phyloP scores from a whole-genome alignment of 2,888 invertebrate genomes.

The Cheilosia pagana region DNA sequence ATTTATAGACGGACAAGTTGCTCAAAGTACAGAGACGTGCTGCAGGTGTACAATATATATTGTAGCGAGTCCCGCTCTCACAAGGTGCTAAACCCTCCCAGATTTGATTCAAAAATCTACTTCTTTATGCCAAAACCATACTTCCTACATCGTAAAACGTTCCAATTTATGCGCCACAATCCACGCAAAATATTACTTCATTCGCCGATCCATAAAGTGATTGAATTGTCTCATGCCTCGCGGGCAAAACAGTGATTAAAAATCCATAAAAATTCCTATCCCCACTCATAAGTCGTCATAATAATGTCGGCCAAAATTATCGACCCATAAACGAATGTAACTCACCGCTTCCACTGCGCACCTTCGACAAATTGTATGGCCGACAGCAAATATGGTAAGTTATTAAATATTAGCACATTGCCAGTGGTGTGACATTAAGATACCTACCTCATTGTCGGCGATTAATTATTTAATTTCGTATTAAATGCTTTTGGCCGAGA shows the following conservation, averaged over 20 bases:
- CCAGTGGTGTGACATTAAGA: conserved; percentile 72
- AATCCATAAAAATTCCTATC: conserved; percentile 68
- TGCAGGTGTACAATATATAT: background rate
- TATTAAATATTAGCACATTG: conserved; percentile 75
- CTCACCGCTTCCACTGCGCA: conserved; percentile 20
- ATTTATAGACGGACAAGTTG: conserved; percentile 52
- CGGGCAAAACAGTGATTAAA: conserved; percentile 63
- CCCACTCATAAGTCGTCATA: conserved; percentile 18
- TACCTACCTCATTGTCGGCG: conserved; percentile 68
- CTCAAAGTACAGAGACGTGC: conserved; percentile 36
- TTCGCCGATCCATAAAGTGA: conserved; percentile 62
- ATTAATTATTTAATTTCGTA: conserved; percentile 74
- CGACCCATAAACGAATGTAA: conserved; percentile 40
- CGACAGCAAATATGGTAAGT: conserved; percentile 69
- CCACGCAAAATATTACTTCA: conserved; percentile 49
- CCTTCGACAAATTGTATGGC: conserved; percentile 31
- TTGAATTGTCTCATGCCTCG: conserved; percentile 69
- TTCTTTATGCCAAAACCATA: conserved; percentile 61
- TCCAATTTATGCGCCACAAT: conserved; percentile 30
- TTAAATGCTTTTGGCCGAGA: conserved; percentile 58
- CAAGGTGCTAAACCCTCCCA: conserved; percentile 18
- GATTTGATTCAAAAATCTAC: conserved; percentile 24
- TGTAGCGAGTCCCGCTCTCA: conserved; percentile 53
- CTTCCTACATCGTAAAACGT: conserved; percentile 65
- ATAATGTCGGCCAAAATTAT: conserved; percentile 27